Conservation (phyloP, 1,140 invertebrate species). For the Caenorhabditis tropicalis region DNA sequence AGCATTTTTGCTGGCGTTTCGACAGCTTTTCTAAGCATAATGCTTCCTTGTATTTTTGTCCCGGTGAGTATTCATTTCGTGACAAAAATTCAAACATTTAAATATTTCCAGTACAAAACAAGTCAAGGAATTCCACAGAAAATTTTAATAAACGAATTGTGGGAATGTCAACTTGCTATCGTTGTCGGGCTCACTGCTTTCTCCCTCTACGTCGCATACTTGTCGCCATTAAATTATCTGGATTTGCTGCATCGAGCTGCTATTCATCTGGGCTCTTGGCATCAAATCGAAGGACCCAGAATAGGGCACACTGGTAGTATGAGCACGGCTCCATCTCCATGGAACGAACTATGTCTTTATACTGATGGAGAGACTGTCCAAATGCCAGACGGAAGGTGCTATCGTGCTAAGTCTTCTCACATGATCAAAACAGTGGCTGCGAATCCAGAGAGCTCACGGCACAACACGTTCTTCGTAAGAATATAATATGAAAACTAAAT, state of each 20-base stretch:
- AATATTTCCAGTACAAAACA: constrained; percentile 61
- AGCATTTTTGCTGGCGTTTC: constrained; percentile 87
- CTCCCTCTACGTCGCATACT: constrained; percentile 82
- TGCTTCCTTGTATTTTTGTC: constrained; percentile 87
- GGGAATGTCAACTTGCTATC: constrained; percentile 82
- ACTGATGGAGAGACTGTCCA: constrained; percentile 46
- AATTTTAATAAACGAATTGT: constrained; percentile 83
- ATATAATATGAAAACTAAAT: not conserved
- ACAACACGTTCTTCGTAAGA: constrained; percentile 47
- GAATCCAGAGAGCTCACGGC: not conserved
- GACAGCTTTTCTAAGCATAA: constrained; percentile 87
- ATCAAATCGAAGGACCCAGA: constrained; percentile 28
- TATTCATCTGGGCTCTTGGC: constrained; percentile 87
- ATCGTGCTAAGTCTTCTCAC: constrained; percentile 7
- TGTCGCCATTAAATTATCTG: constrained; percentile 81
- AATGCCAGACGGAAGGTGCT: constrained; percentile 43
- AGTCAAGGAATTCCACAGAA: constrained; percentile 76
- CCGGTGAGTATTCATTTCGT: constrained; percentile 76
- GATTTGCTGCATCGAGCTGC: constrained; percentile 85
- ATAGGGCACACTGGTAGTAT: constrained; percentile 40
- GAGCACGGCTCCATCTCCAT: constrained; percentile 15
- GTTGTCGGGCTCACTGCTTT: constrained; percentile 85
- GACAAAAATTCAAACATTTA: not conserved
- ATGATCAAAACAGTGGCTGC: constrained; percentile 23
- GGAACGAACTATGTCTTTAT: constrained; percentile 34